These are phyloP conservation scores for Platyura marginata DNA, from an alignment of 1,140 invertebrate species.

Conservation along the genomic window DNA sequence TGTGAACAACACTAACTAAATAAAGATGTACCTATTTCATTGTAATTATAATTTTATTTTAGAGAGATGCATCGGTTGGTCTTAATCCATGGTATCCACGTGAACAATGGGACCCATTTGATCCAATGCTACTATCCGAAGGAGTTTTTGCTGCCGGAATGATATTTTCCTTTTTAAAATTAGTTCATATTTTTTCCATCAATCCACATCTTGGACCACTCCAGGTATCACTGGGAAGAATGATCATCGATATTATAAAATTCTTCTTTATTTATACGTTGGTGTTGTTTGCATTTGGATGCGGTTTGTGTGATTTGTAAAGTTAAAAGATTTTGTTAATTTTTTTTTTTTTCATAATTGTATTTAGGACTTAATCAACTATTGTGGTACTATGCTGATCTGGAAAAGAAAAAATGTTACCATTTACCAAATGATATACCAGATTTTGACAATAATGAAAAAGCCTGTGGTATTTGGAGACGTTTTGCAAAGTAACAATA, in stretches of 20 bases:
- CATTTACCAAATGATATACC: slow-evolving; percentile 42
- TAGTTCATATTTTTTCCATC: slow-evolving; percentile 90
- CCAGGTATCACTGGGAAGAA: slow-evolving; percentile 43
- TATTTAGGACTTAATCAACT: slow-evolving; percentile 66
- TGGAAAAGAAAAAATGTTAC: slow-evolving; percentile 70
- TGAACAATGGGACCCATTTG: slow-evolving; percentile 80
- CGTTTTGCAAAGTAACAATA: slow-evolving; percentile 58
- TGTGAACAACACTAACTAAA: no score
- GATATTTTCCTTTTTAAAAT: slow-evolving; percentile 86
- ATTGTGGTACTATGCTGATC: slow-evolving; percentile 88
- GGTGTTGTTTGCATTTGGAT: slow-evolving; percentile 77
- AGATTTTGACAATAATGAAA: slow-evolving; percentile 59
- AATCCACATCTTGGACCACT: slow-evolving; percentile 86
- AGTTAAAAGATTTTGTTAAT: background rate
- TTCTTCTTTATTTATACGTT: slow-evolving; percentile 86
- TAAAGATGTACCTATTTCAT: no score
- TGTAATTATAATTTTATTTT: no score
- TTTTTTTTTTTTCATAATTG: slow-evolving; percentile 3
- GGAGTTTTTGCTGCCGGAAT: slow-evolving; percentile 87
- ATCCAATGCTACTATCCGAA: slow-evolving; percentile 86
- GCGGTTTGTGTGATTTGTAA: slow-evolving; percentile 46
- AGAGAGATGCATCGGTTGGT: slow-evolving; percentile 53
- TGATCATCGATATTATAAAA: slow-evolving; percentile 86
- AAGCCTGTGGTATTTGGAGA: slow-evolving; percentile 69
- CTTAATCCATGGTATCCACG: slow-evolving; percentile 63